A percentile compares a stretch with the other conserved stretches of the same genome.
Evolutionary conservation across 2,113 vertebrate genomes (phyloP).

Genomic region (Philantomba maxwellii): DNA sequence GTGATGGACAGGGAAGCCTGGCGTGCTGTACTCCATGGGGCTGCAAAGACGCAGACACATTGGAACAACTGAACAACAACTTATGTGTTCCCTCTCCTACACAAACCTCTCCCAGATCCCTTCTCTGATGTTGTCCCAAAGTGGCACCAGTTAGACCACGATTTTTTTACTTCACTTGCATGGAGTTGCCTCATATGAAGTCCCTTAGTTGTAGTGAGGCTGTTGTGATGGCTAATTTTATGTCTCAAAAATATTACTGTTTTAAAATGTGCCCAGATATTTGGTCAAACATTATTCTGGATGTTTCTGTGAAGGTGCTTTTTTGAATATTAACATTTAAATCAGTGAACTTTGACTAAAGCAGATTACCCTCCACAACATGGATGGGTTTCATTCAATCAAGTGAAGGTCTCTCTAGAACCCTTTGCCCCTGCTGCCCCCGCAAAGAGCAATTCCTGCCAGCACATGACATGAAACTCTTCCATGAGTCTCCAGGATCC

Average conservation of each 20-base stretch:
- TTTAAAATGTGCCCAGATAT: not conserved
- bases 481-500: not conserved
- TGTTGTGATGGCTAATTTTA: not conserved
- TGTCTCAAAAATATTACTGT: not conserved
- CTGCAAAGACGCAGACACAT: not conserved
- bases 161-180: not conserved
- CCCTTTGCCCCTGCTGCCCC: not conserved
- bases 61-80: not conserved
- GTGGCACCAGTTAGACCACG: not conserved
- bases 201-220: not conserved
- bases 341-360: not conserved
- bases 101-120: not conserved
- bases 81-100: not conserved
- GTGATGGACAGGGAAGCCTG: not conserved
- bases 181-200: not conserved
- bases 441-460: not conserved
- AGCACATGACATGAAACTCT: not conserved
- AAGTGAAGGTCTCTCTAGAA: not conserved
- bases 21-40: not conserved
- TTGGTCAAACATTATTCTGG: not conserved
- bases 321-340: not conserved
- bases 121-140: not conserved
- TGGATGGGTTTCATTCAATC: not conserved
- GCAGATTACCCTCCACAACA: not conserved
- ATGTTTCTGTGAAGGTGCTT: not conserved